Evolutionary conservation across 1,140 invertebrate species (phyloP), one percentile per base, ranked within the genome.

Genomic region (Aphelinus atriplicis): DNA sequence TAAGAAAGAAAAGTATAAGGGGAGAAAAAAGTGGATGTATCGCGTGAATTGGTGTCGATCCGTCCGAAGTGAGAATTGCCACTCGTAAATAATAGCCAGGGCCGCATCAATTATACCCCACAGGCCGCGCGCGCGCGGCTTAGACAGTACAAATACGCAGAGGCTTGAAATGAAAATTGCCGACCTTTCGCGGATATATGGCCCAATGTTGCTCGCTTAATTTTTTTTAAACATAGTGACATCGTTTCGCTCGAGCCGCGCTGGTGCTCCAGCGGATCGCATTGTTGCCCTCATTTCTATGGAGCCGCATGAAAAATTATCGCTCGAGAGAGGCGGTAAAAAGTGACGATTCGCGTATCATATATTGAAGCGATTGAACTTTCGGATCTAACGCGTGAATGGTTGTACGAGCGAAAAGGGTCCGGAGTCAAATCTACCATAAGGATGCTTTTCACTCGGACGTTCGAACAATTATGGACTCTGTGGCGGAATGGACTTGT

Each of bases 311-410:
- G 45, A 45, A 2, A 47, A 7, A 1, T 62, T 63, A 48, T 50
- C 62, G 46, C 46, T 48, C 3, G 10, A 3, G n/a, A n/a, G 3
- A 4, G 4, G 47, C 50, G 26, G 50, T 63, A 5, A 9, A n/a
- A 63, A 48, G 62, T 26, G 47, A 63, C 50, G 46, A 63, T n/a
- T 9, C 10, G 62, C 42, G 9, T 42, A 47, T 5, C 62, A 63
- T 3, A 50, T 50, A 50, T 48, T 63, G 10, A 3, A 46, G 47
- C 50, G 45, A 48, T 47, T 62, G n/a, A 67, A 71, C 67, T n/a
- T 50, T 60, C 71, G 75, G 64, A 68, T 67, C 70, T 26, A 26
- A 26, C 26, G 26, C 0, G 26, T 26, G 26, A 26, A 26, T 26
- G 26, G 26, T 26, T 26, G 26, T 26, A 26, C 26, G 26, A 26